Evolutionary conservation across 2,888 invertebrate genomes (phyloP).

Genomic region (Buathra laborator): DNA sequence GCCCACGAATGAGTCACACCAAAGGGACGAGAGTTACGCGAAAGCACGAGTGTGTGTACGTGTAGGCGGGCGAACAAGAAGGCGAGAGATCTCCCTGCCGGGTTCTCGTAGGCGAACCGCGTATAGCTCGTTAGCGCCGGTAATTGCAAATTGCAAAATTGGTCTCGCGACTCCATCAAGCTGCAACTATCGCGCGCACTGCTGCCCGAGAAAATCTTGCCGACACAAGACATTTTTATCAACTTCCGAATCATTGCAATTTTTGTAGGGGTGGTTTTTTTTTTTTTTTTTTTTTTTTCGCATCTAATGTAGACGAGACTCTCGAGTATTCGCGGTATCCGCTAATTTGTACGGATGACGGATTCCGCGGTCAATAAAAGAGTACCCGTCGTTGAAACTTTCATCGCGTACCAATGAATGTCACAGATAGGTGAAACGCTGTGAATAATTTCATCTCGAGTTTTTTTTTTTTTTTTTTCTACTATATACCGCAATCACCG

Average conservation of each 20-base stretch:
- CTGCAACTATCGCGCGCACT: constrained; percentile 33
- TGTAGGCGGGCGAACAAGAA: background rate
- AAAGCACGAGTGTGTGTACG: background rate
- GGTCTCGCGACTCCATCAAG: constrained; percentile 47
- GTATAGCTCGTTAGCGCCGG: constrained; percentile 66
- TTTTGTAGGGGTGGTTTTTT: too few relatives aligned
- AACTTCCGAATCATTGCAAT: background rate
- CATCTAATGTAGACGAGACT: background rate
- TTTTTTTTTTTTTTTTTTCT: too few relatives aligned
- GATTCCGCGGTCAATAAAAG: background rate
- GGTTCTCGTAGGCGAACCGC: constrained; percentile 41
- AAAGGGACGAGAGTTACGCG: background rate
- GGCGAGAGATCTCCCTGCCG: constrained; percentile 31
- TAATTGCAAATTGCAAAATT: constrained; percentile 70
- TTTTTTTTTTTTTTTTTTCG: background rate
- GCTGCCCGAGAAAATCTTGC: background rate
- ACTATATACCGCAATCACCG: background rate
- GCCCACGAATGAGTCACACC: background rate
- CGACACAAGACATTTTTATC: constrained; percentile 7
- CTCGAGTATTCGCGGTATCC: too few relatives aligned
- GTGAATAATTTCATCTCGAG: background rate
- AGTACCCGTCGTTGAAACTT: background rate
- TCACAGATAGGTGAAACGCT: background rate
- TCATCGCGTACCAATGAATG: background rate
- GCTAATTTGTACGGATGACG: background rate